Evolutionary conservation across 1,140 invertebrate genomes (phyloP).

Genomic region (Halictus rubicundus): DNA sequence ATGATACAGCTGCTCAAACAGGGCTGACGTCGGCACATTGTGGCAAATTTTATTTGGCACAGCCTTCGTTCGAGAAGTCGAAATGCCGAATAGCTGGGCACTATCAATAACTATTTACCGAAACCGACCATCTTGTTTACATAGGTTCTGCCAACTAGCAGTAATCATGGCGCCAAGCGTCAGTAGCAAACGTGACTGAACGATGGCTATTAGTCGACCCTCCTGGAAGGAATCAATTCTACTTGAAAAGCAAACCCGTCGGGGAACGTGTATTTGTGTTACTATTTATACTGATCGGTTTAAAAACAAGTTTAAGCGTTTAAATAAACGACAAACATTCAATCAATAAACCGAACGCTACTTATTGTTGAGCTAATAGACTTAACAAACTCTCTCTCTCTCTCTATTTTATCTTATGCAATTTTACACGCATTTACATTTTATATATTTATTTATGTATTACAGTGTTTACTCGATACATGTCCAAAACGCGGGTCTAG

Average conservation of each 20-base stretch:
- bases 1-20: too few relatives aligned
- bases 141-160: conserved; percentile 39
- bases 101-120: conserved; percentile 46
- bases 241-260: conserved; percentile 18
- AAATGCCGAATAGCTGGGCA: conserved; percentile 4
- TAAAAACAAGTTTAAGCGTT: too few relatives aligned
- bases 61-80: conserved; percentile 21
- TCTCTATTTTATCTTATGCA: too few relatives aligned
- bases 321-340: too few relatives aligned
- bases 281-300: too few relatives aligned
- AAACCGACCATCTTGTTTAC: conserved; percentile 48
- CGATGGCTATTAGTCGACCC: conserved; percentile 11
- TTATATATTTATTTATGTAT: too few relatives aligned
- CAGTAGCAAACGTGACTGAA: conserved; percentile 45
- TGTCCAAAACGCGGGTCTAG: too few relatives aligned
- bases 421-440: too few relatives aligned
- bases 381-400: too few relatives aligned
- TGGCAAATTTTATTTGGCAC: conserved; percentile 31
- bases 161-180: conserved; percentile 46
- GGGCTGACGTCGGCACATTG: background rate
- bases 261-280: background rate
- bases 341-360: too few relatives aligned
- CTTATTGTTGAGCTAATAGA: too few relatives aligned
- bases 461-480: too few relatives aligned
- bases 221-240: conserved; percentile 20